A percentile compares a stretch with the other conserved stretches of the same genome.
phyloP scores from a whole-genome alignment of 2,113 vertebrate species.

The Vimba vimba region DNA sequence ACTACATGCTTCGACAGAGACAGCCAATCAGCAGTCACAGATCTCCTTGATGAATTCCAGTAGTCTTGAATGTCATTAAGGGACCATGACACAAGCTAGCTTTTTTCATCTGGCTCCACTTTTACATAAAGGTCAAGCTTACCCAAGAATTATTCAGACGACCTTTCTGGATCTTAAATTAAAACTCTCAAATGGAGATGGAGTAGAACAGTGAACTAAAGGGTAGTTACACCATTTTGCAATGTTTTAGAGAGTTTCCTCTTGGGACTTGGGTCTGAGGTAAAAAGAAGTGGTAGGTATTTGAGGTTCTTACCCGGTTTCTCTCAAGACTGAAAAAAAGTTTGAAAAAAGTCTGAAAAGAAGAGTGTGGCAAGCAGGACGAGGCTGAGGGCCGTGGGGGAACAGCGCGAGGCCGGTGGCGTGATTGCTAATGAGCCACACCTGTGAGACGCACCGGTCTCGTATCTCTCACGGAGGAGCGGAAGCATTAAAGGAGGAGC shows the following conservation, averaged over 20 bases:
- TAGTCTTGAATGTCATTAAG: conserved; percentile 60
- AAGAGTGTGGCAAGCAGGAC: too few relatives aligned
- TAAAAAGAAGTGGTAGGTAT: background rate
- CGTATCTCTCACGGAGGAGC: too few relatives aligned
- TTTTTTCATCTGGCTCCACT: conserved; percentile 53
- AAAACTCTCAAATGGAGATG: conserved; percentile 51
- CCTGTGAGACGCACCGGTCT: too few relatives aligned
- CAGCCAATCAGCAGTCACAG: conserved; percentile 22
- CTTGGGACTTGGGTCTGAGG: background rate
- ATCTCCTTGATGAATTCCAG: conserved; percentile 32
- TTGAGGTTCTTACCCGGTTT: background rate
- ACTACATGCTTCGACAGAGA: conserved; percentile 10
- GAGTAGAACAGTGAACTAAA: conserved; percentile 21
- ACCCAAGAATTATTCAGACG: conserved; percentile 70
- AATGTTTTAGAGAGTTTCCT: background rate
- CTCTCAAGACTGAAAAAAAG: conserved; percentile 17
- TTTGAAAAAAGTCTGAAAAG: background rate
- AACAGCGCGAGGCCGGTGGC: too few relatives aligned
- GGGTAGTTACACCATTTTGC: conserved; percentile 15
- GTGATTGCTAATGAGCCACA: too few relatives aligned
- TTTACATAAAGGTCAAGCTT: conserved; percentile 69
- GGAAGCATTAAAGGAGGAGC: too few relatives aligned
- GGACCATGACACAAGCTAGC: conserved; percentile 49
- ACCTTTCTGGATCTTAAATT: conserved; percentile 71
- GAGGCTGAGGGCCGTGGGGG: too few relatives aligned